Evolutionary conservation across 92 coral and sea anemone genomes (phyloP).

Genomic region (Palythoa grandis): DNA sequence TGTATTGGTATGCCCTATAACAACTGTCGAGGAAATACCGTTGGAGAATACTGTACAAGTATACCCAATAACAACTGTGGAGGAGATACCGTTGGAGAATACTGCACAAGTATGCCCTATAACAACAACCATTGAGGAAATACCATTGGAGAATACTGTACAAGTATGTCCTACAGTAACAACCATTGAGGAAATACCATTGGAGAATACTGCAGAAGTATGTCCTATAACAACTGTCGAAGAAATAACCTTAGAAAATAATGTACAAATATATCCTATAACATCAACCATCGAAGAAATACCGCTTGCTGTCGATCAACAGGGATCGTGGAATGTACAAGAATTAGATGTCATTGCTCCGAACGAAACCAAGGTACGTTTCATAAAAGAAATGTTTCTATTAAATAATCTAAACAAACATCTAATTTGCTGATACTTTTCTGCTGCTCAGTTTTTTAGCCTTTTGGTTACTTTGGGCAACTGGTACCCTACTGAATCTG

Average conservation of each 20-base stretch:
- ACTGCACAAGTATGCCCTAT: neutral
- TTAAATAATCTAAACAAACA: neutral
- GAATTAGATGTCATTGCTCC: neutral
- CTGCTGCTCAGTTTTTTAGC: neutral
- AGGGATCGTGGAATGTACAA: slow-evolving; percentile 29
- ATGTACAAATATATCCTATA: neutral
- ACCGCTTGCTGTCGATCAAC: neutral
- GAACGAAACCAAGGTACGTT: neutral
- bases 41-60: neutral
- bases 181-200: neutral
- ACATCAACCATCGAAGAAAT: neutral
- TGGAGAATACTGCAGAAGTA: neutral
- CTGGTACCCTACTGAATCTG: too few relatives aligned
- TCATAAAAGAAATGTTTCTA: neutral
- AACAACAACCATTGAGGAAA: neutral
- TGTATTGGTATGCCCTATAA: neutral
- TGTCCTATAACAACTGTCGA: neutral
- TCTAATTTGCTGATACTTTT: neutral
- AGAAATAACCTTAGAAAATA: slow-evolving; percentile 8
- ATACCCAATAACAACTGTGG: neutral
- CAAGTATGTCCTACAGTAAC: slow-evolving; percentile 10
- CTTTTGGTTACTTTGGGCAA: neutral
- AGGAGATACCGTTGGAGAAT: slow-evolving; percentile 9
- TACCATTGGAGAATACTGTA: neutral
- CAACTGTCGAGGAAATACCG: neutral